phyloP scores from a whole-genome alignment of 2,888 invertebrate genomes.

The Gisinianus flammeolus region DNA sequence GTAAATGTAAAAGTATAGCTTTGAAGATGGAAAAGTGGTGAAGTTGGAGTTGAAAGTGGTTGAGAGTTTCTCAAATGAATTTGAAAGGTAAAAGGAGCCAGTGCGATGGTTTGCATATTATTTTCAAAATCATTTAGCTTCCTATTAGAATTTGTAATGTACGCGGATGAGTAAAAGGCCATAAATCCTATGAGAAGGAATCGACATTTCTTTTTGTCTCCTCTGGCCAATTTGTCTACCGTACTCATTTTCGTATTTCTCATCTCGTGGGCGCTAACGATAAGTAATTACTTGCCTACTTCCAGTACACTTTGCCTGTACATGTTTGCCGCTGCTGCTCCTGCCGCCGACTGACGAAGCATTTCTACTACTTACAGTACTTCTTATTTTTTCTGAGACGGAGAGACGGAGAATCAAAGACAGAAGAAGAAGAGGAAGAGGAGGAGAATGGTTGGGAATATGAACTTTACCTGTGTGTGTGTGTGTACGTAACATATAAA shows the following conservation, averaged over 20 bases:
- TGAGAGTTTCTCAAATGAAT: too few relatives aligned
- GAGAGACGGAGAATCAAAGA: neutral
- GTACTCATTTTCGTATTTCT: constrained; percentile 24
- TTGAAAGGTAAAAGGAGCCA: too few relatives aligned
- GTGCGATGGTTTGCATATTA: neutral
- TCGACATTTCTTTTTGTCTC: neutral
- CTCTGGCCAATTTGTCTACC: constrained; percentile 11
- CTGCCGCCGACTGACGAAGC: neutral
- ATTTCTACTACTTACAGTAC: neutral
- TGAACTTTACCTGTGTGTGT: neutral
- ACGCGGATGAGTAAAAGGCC: constrained; percentile 7
- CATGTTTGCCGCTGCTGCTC: neutral
- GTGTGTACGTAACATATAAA: constrained; percentile 4
- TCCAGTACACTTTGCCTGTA: neutral
- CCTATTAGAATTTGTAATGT: neutral
- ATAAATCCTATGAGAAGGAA: constrained; percentile 2
- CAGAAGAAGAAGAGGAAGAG: too few relatives aligned
- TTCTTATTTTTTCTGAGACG: neutral
- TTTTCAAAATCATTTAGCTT: neutral
- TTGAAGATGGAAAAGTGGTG: neutral
- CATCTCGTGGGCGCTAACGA: constrained; percentile 16
- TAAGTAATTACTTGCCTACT: constrained; percentile 21
- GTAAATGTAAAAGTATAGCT: neutral
- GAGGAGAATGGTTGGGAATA: neutral
- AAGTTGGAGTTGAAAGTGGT: neutral